Evolutionary conservation across 2,797 vertebrate genomes (phyloP).

Genomic region (Clarias fuscus): DNA sequence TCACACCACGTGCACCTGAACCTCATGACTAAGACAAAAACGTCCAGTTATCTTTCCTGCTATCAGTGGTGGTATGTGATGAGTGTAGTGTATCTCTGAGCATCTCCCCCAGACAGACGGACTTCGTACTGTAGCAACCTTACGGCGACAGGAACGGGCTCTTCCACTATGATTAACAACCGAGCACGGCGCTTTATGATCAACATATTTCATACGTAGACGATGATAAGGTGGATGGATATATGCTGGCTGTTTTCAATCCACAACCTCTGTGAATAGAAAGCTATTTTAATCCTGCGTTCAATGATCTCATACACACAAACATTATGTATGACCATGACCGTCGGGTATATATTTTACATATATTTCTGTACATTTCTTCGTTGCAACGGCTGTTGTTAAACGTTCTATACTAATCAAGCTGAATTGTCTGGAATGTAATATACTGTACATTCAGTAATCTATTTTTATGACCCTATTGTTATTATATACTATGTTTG

Average conservation of each 20-base stretch:
- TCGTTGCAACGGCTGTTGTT: too few species aligned
- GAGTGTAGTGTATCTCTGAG: neutral
- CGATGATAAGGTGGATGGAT: too few species aligned
- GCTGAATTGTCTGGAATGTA: too few species aligned
- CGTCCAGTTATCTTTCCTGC: conserved; percentile 26
- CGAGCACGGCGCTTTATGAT: neutral
- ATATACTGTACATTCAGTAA: neutral
- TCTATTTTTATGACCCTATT: neutral
- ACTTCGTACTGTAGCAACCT: conserved; percentile 62
- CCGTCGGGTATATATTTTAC: too few species aligned
- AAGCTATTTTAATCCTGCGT: neutral
- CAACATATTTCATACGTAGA: neutral
- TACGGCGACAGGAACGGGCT: conserved; percentile 66
- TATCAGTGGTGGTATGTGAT: conserved; percentile 39
- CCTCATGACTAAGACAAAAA: conserved; percentile 15
- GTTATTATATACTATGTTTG: neutral
- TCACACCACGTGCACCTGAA: conserved; percentile 6
- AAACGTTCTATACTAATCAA: too few species aligned
- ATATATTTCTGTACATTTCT: too few species aligned
- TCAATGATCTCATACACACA: conserved; percentile 6
- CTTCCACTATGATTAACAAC: conserved; percentile 62
- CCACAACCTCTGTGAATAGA: neutral
- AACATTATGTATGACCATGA: neutral
- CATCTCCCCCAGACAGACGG: conserved; percentile 53
- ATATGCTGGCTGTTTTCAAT: neutral